These are phyloP conservation scores for Epinephelus coioides DNA, from an alignment of 2,797 vertebrate genomes.

Conservation along the genomic window DNA sequence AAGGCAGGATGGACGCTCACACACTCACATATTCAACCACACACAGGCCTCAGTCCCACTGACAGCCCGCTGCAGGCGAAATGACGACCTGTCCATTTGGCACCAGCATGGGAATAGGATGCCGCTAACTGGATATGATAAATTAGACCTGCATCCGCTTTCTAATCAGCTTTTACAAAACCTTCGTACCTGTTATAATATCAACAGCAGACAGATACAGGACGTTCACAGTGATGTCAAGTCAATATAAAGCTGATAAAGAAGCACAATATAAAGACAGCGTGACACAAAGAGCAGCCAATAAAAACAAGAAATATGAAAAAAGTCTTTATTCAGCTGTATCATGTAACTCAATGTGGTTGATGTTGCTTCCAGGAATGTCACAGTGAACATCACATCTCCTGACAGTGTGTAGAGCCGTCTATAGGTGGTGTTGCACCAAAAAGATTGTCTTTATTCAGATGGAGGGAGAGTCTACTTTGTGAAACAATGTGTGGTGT, in stretches of 20 bases:
- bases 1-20: slow-evolving; percentile 73
- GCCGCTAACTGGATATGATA: slow-evolving; percentile 69
- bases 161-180: slow-evolving; percentile 72
- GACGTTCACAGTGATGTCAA: slow-evolving; percentile 24
- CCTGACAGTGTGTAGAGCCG: slow-evolving; percentile 5
- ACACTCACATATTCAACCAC: slow-evolving; percentile 63
- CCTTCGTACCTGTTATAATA: slow-evolving; percentile 51
- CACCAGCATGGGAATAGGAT: slow-evolving; percentile 52
- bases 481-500: slow-evolving; percentile 14
- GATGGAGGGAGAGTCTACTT: not conserved
- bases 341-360: slow-evolving; percentile 9
- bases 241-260: slow-evolving; percentile 39
- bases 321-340: slow-evolving; percentile 12
- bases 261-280: slow-evolving; percentile 19
- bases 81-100: slow-evolving; percentile 71
- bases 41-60: slow-evolving; percentile 51
- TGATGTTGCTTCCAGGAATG: slow-evolving; percentile 4
- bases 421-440: slow-evolving; percentile 28
- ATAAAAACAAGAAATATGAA: slow-evolving; percentile 32
- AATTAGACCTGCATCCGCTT: slow-evolving; percentile 65
- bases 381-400: slow-evolving; percentile 26
- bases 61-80: slow-evolving; percentile 68
- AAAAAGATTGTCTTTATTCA: slow-evolving; percentile 20
- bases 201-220: slow-evolving; percentile 29
- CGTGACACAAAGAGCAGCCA: slow-evolving; percentile 24